Percentiles rank a stretch among this genome's conserved stretches.
Evolutionary conservation across 2,888 invertebrate genomes (phyloP).

Genomic region (Lasioglossum zephyrum): DNA sequence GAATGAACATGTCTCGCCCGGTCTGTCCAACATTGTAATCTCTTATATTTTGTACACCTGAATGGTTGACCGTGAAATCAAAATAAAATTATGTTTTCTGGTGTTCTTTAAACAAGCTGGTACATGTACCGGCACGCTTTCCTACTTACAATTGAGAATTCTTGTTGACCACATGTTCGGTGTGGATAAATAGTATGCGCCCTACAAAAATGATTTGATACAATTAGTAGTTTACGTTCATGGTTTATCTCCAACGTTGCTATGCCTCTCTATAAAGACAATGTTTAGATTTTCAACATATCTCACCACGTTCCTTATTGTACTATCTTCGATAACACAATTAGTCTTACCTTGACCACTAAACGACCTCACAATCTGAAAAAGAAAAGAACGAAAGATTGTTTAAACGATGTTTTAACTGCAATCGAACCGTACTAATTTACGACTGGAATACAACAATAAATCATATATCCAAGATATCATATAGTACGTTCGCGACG

Average conservation of each 20-base stretch:
- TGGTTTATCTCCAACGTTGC: conserved; percentile 51
- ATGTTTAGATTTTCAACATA: conserved; percentile 49
- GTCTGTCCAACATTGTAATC: conserved; percentile 74
- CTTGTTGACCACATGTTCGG: conserved; percentile 71
- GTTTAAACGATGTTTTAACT: background rate
- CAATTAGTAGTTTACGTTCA: conserved; percentile 56
- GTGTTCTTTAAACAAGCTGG: background rate
- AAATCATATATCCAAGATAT: background rate
- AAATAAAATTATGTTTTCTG: conserved; percentile 13
- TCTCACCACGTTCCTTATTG: conserved; percentile 48
- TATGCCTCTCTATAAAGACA: conserved; percentile 57
- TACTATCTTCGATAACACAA: conserved; percentile 30
- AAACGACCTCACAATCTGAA: conserved; percentile 77
- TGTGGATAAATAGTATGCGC: conserved; percentile 74
- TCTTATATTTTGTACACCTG: conserved; percentile 68
- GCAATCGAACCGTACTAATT: background rate
- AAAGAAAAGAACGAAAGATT: conserved; percentile 53
- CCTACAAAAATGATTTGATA: conserved; percentile 74
- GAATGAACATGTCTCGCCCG: conserved; percentile 78
- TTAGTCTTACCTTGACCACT: conserved; percentile 70
- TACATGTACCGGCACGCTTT: background rate
- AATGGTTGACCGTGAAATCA: conserved; percentile 14
- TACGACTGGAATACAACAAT: conserved; percentile 9
- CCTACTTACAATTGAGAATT: conserved; percentile 75
- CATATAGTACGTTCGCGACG: background rate